Evolutionary conservation across 2,888 invertebrate genomes (phyloP).

Genomic region (Helobdella robusta): DNA sequence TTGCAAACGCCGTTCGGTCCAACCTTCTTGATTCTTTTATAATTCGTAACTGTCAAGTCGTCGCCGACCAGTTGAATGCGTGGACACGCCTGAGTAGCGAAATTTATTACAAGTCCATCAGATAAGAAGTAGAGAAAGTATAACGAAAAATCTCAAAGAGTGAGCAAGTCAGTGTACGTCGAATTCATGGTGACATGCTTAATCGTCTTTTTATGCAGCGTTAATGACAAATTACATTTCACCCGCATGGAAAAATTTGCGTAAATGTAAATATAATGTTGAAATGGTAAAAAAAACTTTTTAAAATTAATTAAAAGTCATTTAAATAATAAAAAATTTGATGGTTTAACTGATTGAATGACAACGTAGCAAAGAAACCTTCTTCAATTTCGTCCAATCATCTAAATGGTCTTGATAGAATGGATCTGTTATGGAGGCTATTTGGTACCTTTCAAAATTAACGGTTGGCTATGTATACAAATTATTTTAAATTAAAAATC

Average conservation of each 20-base stretch:
- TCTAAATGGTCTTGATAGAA: constrained; percentile 24
- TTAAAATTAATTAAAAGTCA: too few species aligned
- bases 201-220: too few species aligned
- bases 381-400: constrained; percentile 19
- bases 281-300: too few species aligned
- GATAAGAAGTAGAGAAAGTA: background rate
- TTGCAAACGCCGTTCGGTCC: constrained; percentile 95
- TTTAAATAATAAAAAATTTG: too few species aligned
- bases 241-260: too few species aligned
- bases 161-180: background rate
- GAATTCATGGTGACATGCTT: background rate
- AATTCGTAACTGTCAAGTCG: constrained; percentile 89
- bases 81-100: background rate
- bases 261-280: too few species aligned
- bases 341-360: too few species aligned
- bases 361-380: too few species aligned
- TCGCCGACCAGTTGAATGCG: constrained; percentile 58
- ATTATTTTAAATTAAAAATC: background rate
- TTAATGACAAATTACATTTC: too few species aligned
- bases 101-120: background rate
- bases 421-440: constrained; percentile 14
- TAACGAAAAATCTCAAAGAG: background rate
- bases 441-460: constrained; percentile 8
- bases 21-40: constrained; percentile 74
- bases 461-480: background rate